phyloP scores from a whole-genome alignment of 2,888 invertebrate species.

The Drosophila neoperkinsi region DNA sequence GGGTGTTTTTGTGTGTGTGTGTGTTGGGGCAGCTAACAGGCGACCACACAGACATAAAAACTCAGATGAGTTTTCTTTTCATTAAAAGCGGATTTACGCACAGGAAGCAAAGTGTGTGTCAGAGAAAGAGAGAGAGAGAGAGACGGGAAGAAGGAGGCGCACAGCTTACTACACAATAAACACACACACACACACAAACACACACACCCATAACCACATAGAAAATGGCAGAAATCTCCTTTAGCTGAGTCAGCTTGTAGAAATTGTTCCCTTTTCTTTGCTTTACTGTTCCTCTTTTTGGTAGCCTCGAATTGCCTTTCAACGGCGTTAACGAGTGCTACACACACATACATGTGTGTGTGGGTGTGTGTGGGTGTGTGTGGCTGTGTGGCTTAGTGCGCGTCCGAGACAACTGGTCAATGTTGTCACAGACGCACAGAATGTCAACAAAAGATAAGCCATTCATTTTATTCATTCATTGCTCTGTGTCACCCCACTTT shows the following conservation, averaged over 20 bases:
- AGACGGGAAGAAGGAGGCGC: not conserved
- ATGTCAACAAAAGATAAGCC: constrained; percentile 82
- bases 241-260: constrained; percentile 71
- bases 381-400: constrained; percentile 17
- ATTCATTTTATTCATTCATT: constrained; percentile 81
- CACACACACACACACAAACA: constrained; percentile 40
- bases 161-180: constrained; percentile 77
- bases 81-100: constrained; percentile 80
- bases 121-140: constrained; percentile 15
- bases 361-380: constrained; percentile 1
- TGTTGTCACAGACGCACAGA: constrained; percentile 77
- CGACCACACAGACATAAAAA: constrained; percentile 61
- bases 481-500: constrained; percentile 10
- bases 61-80: constrained; percentile 78
- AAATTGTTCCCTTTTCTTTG: constrained; percentile 54
- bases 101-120: constrained; percentile 41
- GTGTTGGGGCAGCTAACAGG: constrained; percentile 19
- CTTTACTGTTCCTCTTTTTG: constrained; percentile 13
- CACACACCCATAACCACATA: constrained; percentile 28
- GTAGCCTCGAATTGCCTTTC: constrained; percentile 23
- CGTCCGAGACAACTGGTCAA: constrained; percentile 73
- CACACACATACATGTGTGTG: constrained; percentile 5
- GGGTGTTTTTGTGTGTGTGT: constrained; percentile 9
- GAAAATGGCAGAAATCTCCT: constrained; percentile 41
- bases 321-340: constrained; percentile 63